A percentile compares a stretch with the other conserved stretches of the same genome.
Evolutionary conservation across 2,888 invertebrate species (phyloP).

Genomic region (Agrotis segetum): DNA sequence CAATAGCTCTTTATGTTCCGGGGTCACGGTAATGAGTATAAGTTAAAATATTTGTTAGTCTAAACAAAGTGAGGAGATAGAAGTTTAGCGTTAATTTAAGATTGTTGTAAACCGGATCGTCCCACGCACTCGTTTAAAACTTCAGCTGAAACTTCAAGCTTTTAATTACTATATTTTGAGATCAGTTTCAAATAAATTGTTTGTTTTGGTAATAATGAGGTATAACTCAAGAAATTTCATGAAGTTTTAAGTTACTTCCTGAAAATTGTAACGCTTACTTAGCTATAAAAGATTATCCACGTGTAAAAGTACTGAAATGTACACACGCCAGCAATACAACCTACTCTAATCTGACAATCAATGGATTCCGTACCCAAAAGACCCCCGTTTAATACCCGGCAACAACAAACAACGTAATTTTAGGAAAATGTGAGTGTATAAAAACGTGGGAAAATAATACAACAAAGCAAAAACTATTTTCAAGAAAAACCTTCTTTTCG

Average conservation of each 20-base stretch:
- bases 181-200: neutral
- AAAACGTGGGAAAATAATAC: too few relatives aligned
- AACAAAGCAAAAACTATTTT: neutral
- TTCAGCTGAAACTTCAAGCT: neutral
- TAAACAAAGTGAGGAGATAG: constrained; percentile 1
- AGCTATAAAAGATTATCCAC: neutral
- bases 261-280: neutral
- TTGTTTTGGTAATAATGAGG: neutral
- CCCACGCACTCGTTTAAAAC: constrained; percentile 4
- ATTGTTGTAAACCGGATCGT: neutral
- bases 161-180: constrained; percentile 4
- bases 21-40: neutral
- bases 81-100: constrained; percentile 22
- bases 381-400: too few relatives aligned
- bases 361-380: too few relatives aligned
- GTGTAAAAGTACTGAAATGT: neutral
- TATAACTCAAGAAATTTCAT: neutral
- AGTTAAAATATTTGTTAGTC: neutral
- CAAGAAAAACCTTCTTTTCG: too few relatives aligned
- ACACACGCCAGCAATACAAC: too few relatives aligned
- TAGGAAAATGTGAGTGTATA: too few relatives aligned
- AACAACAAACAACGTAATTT: too few relatives aligned
- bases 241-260: constrained; percentile 27
- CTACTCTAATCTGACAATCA: too few relatives aligned
- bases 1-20: too few relatives aligned